A percentile compares a stretch with the other conserved stretches of the same genome.
Evolutionary conservation across 1,140 invertebrate genomes (phyloP).

Genomic region (Sogatella furcifera): DNA sequence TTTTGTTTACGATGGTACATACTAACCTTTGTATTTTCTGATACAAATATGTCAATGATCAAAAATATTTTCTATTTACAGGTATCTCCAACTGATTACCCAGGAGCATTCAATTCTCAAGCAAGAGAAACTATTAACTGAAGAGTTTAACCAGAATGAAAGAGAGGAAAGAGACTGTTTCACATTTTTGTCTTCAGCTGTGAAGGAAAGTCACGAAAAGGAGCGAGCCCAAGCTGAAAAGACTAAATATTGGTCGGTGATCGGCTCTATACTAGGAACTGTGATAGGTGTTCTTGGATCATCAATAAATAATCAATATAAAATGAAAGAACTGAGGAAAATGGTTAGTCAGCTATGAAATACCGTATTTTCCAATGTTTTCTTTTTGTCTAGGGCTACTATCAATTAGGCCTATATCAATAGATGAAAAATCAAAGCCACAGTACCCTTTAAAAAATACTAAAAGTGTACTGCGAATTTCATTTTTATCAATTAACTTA

Average conservation of each 20-base stretch:
- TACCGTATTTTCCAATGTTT: no score
- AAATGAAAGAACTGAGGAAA: constrained; percentile 50
- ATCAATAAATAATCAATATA: constrained; percentile 49
- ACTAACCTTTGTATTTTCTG: not conserved
- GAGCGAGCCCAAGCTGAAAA: constrained; percentile 59
- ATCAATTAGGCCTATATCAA: no score
- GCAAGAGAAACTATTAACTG: constrained; percentile 22
- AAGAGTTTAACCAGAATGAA: constrained; percentile 29
- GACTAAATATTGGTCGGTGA: constrained; percentile 69
- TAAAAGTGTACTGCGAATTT: no score
- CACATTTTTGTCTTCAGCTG: constrained; percentile 47
- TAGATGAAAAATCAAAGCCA: no score
- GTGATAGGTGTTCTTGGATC: constrained; percentile 53
- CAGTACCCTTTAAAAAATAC: no score
- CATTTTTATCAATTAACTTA: not conserved
- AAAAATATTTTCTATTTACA: constrained; percentile 9
- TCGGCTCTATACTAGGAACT: constrained; percentile 57
- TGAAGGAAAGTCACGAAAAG: constrained; percentile 60
- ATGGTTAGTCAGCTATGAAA: constrained; percentile 34
- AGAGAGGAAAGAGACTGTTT: constrained; percentile 54
- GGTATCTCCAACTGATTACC: constrained; percentile 36
- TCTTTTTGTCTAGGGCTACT: no score
- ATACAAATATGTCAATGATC: not conserved
- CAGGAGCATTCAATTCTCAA: constrained; percentile 29
- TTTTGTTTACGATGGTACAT: no score